Evolutionary conservation across 2,888 invertebrate species (phyloP), one percentile per base, ranked within the genome.

Genomic region (Eupithecia vulgata): DNA sequence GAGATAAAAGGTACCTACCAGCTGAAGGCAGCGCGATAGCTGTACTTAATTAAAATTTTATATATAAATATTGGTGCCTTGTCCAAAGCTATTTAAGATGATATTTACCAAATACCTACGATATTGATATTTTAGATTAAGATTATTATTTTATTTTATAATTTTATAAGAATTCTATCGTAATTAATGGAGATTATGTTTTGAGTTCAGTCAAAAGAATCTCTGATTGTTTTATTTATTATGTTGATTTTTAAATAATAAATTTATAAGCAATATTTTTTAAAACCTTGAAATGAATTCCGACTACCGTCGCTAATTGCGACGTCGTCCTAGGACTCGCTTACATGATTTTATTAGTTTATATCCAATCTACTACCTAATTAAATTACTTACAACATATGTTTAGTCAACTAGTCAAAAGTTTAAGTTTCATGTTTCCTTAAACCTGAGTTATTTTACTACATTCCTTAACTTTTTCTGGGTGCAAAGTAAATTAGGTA

Each of bases 171-270:
- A 61, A 34, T 61, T 34, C 34, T 1, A 61, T 61, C 34, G 34
- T 61, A 17, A 30, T 59, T 61, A 25, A 57, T 34, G 30, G 37
- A 64, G 69, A 75, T 67, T n/a, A 30, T 30, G 57, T 69, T 72
- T 72, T 75, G 67, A 75, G 57, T 67, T 35, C 15, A 69, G 45
- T 73, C 67, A 74, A 70, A 74, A 73, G 73, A 76, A 78, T 78
- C 74, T 76, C 76, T 68, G 45, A 52, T 64, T 69, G 17, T 30
- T 64, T 64, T 57, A 40, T 45, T 71, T 35, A 37, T 48, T 67
- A 37, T 34, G 35, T 67, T 48, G 48, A 52, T n/a, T 34, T 61
- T 15, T 61, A 61, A 52, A 3, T 10, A 52, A 52, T 7, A 17
- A n/a, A n/a, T 45, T 45, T n/a, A 45, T 45, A 45, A 45, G 13